Base-by-base conservation (phyloP, 2,113 vertebrate species). In the Phrynosoma platyrhinos region DNA sequence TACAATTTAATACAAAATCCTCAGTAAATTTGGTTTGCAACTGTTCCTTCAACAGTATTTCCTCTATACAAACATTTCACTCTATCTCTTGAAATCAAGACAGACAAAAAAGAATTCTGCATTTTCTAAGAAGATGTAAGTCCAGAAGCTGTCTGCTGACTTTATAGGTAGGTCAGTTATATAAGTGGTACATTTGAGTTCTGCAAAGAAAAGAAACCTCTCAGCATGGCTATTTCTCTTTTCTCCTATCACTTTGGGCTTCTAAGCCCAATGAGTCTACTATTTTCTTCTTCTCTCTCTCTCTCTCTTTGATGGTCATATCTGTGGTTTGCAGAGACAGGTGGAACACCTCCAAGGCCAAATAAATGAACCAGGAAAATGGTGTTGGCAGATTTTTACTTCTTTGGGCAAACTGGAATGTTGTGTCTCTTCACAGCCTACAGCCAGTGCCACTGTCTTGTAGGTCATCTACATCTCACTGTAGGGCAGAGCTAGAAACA, bases 161-260 rank as follows among this genome's bases (percentile, higher is more conserved):
- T 87, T 82, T 75, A 18, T 9, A 87, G 78, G 68, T 87, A 72
- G 66, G 85, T 80, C 78, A 80, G 36, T 87, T 80, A 71, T 79
- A 30, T 87, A 87, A 87, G 68, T 80, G 32, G 18, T 71, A 52
- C 23, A 71, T 36, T 55, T 87, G 85, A 40, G 36, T 74, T 58
- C 2, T 47, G 47, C 47, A 12, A 13, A 40, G 4, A 8, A 27
- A 4, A 66, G 14, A 79, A 5, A 2, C 25, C 75, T 52, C 36
- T 62, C 53, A 81, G 32, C 47, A 40, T 62, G 32, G 69, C 25
- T 81, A 74, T 74, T 62, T 64, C 10, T 53, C n/a, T 82, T 36
- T 36, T 66, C 36, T 25, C 40, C 36, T 42, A 74, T 42, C 62
- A 32, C 82, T 32, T 32, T 81, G 53, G 52, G 79, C 32, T 62